Evolutionary conservation across 2,113 vertebrate species (phyloP), one percentile per base, ranked within the genome.

Genomic region (Eira barbara): DNA sequence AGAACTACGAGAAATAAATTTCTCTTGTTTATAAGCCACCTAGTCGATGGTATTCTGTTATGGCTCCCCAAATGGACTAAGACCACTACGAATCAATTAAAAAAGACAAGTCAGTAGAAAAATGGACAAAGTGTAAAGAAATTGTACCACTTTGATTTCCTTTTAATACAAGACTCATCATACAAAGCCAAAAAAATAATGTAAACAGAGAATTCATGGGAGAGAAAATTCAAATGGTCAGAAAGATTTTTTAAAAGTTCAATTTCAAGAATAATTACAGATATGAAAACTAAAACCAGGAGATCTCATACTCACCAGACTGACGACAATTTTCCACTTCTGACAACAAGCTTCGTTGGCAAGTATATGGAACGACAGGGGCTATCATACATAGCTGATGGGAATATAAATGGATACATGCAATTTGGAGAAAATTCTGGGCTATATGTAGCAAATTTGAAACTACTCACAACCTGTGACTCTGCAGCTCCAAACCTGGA

Each of bases 131-230:
- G 36, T 52, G 97, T 98, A 98, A 98, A 99, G 98, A 98, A 95
- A 98, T 97, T 98, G 98, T 98, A 99, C 98, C 98, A 98, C 98
- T 98, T 97, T 63, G 98, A 98, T 98, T 98, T 98, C 98, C 88
- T 83, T 90, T 93, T 42, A 92, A 98, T 98, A 98, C 97, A 98
- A 55, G 52, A 55, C 52, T 98, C 97, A 93, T 94, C 91, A 94
- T 89, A 89, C 97, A 93, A 63, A 92, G 89, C 63, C 57, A 71
- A 96, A 34, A 78, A 78, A 76, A 20, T 15, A 76, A 63, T 25
- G 6, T 47, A 76, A 89, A 92, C 47, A 71, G 42, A 87, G 34
- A 94, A 87, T 59, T 55, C 6, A 27, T 80, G 14, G 34, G 47
- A 80, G 34, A 69, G 14, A 29, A 86, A 71, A 63, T 39, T 93